Evolutionary conservation across 2,888 invertebrate species (phyloP).

Genomic region (Trachelus troglodyta): DNA sequence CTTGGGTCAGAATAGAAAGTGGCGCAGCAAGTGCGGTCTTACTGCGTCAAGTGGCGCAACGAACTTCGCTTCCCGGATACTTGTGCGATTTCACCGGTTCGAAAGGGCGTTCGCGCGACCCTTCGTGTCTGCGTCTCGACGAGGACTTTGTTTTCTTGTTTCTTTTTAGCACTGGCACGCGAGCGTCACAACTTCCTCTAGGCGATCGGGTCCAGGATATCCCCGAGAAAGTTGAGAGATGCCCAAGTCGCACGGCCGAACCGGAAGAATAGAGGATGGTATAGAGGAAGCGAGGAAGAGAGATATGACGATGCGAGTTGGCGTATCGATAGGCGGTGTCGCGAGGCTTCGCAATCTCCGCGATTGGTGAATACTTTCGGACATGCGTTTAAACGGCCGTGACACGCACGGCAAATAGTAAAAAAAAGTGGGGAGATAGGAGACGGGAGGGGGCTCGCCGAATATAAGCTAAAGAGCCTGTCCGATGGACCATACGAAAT

Average conservation of each 20-base stretch:
- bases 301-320: background rate
- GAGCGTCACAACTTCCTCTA: no score
- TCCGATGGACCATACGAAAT: slow-evolving; percentile 64
- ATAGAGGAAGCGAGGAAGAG: slow-evolving; percentile 16
- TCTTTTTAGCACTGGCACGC: no score
- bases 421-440: slow-evolving; percentile 49
- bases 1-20: slow-evolving; percentile 65
- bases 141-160: no score
- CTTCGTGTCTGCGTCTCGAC: background rate
- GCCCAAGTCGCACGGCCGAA: background rate
- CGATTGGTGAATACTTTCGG: slow-evolving; percentile 46
- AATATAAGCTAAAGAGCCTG: slow-evolving; percentile 64
- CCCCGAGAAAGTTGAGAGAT: background rate
- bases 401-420: slow-evolving; percentile 27
- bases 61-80: slow-evolving; percentile 65
- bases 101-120: no score
- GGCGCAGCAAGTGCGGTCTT: slow-evolving; percentile 40
- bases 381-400: slow-evolving; percentile 39
- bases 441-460: slow-evolving; percentile 51
- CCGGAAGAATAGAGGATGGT: slow-evolving; percentile 9
- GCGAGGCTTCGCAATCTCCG: background rate
- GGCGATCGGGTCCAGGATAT: no score
- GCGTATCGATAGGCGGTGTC: slow-evolving; percentile 1
- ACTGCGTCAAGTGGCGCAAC: slow-evolving; percentile 34
- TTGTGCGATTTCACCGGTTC: slow-evolving; percentile 17